Percentiles rank a stretch among this genome's conserved stretches.
Evolutionary conservation across 1,140 invertebrate species (phyloP).

Genomic region (Adoxophyes honmai): DNA sequence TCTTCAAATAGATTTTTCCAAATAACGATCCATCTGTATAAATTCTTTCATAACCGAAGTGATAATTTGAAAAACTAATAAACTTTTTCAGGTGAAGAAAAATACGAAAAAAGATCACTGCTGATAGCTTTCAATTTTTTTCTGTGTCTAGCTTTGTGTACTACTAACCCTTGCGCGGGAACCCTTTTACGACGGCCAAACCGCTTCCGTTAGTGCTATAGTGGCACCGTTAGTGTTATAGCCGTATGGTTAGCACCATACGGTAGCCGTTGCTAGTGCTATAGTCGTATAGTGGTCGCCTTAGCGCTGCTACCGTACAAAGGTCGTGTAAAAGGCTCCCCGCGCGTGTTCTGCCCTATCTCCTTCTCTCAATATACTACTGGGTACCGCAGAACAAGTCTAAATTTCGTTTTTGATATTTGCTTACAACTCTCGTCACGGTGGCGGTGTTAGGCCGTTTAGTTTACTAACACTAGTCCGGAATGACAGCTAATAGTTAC

Average conservation of each 20-base stretch:
- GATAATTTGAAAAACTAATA: slow-evolving; percentile 19
- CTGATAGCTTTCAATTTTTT: slow-evolving; percentile 58
- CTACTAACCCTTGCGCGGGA: slow-evolving; percentile 41
- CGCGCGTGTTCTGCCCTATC: slow-evolving; percentile 57
- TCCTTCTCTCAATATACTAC: slow-evolving; percentile 33
- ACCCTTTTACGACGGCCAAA: slow-evolving; percentile 36
- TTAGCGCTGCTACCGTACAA: not conserved
- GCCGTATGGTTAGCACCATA: not conserved
- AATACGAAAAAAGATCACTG: slow-evolving; percentile 39
- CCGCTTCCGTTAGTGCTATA: slow-evolving; percentile 6
- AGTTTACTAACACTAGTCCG: slow-evolving; percentile 64
- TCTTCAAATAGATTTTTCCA: slow-evolving; percentile 20
- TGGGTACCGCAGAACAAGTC: slow-evolving; percentile 70
- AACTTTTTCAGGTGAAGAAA: slow-evolving; percentile 65
- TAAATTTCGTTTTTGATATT: slow-evolving; percentile 77
- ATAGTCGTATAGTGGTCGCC: not conserved
- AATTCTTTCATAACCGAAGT: slow-evolving; percentile 13
- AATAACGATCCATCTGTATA: not conserved
- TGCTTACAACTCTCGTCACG: slow-evolving; percentile 70
- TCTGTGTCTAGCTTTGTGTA: slow-evolving; percentile 67
- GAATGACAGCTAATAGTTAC: slow-evolving; percentile 69
- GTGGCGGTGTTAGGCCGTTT: slow-evolving; percentile 74
- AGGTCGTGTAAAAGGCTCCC: slow-evolving; percentile 48
- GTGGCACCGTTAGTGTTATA: not conserved
- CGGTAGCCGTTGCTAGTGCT: not conserved